phyloP scores from a whole-genome alignment of 2,113 vertebrate species.

The Elachura formosa region DNA sequence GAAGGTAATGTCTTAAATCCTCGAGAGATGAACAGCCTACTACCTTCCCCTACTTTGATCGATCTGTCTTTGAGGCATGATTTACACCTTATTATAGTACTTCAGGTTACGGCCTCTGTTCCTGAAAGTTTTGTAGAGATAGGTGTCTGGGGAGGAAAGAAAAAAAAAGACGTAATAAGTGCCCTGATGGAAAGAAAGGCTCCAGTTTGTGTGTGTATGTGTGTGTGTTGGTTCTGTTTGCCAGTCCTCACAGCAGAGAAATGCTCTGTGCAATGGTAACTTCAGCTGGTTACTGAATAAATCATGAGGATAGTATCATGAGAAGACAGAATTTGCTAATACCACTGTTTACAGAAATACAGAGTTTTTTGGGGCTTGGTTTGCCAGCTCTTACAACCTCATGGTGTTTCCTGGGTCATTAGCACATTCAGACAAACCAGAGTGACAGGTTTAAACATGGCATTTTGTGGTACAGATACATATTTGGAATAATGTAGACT shows the following conservation, averaged over 20 bases:
- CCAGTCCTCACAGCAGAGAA: not conserved
- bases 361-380: not conserved
- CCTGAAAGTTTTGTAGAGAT: conserved; percentile 48
- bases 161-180: not conserved
- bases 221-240: rapidly evolving
- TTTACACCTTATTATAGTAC: conserved; percentile 49
- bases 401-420: not conserved
- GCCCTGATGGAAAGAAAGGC: not conserved
- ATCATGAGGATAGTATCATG: not conserved
- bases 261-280: not conserved
- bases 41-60: conserved; percentile 39
- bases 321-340: not conserved
- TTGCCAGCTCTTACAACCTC: not conserved
- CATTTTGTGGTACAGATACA: not conserved
- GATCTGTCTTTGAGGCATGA: conserved; percentile 34
- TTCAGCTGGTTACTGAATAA: not conserved
- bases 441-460: not conserved
- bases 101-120: conserved; percentile 54
- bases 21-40: conserved; percentile 39
- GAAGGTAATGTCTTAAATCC: conserved; percentile 54
- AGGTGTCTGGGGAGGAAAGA: not conserved
- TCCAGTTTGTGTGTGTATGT: not conserved
- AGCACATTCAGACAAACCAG: not conserved
- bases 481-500: not conserved
- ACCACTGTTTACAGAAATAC: not conserved